Base-by-base conservation (phyloP, 2,797 vertebrate genomes). In the Aeoliscus strigatus region DNA sequence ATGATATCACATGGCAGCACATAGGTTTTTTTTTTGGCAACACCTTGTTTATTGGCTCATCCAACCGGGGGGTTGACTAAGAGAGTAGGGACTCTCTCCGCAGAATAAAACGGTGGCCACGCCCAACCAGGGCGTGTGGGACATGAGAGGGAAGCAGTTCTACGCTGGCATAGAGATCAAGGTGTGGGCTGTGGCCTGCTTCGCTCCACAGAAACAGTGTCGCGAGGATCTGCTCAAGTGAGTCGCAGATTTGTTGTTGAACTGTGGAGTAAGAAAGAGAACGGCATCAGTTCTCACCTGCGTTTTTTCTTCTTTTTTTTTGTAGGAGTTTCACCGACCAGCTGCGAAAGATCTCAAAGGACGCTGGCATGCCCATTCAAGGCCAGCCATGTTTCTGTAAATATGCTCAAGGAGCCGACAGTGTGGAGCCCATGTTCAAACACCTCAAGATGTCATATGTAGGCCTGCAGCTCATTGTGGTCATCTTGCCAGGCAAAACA, bases 31-130 rank as follows among this genome's bases (percentile, higher is more conserved):
- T 1, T 54, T 8, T 23, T 23, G 21, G 42, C 60, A 10, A 33
- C 28, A 45, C 10, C 30, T 58, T 6, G 31, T 73, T 42, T 65
- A 35, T 73, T 48, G 29, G 38, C 45, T 77, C 14, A 21, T 37
- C 39, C 39, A 68, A 44, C n/a, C 50, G 61, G 77, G 55, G 80
- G 83, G 74, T 82, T 88, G 77, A 88, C 89, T 90, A 90, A 90
- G 87, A 85, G 80, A 43, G 61, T 79, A 89, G 88, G 84, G 85
- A 77, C 86, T 88, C 79, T 90, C 83, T 88, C 78, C 85, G 51
- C 90, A 99, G 96, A 99, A 97, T 69, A 99, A 99, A 84, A 99
- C 96, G 0, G 94, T 99, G 82, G 96, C 95, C 66, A 99, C 96
- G 60, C 96, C 96, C 79, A 99, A 98, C 85, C 96, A 99, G 86